Evolutionary conservation across 2,797 vertebrate species (phyloP).

Genomic region (Xenentodon cancila): DNA sequence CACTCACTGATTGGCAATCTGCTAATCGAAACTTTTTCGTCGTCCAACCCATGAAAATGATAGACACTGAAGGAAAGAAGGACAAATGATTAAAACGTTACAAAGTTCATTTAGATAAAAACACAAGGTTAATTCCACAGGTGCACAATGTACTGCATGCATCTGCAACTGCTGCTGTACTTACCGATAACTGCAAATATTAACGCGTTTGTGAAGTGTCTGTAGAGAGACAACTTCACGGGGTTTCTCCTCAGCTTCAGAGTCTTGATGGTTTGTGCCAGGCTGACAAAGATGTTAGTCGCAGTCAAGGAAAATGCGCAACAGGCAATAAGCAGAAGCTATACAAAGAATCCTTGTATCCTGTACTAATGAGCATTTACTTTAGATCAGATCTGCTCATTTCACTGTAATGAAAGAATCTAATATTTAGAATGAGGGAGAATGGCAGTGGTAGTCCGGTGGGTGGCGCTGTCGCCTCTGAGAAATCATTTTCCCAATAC

Average conservation of each 20-base stretch:
- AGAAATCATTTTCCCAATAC: too few relatives aligned
- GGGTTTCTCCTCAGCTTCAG: constrained; percentile 90
- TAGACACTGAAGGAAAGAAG: constrained; percentile 79
- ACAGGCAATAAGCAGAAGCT: background rate
- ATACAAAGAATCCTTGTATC: too few relatives aligned
- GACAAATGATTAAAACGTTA: too few relatives aligned
- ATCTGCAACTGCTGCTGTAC: constrained; percentile 17
- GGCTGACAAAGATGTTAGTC: constrained; percentile 88
- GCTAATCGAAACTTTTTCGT: constrained; percentile 86
- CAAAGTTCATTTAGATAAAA: too few relatives aligned
- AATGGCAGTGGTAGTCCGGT: too few relatives aligned
- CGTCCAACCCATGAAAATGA: constrained; percentile 90
- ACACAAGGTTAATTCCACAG: too few relatives aligned
- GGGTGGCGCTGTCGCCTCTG: too few relatives aligned
- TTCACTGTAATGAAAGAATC: too few relatives aligned
- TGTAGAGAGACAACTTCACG: constrained; percentile 89
- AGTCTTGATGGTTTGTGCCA: constrained; percentile 92
- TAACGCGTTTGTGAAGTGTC: constrained; percentile 91
- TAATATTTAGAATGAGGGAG: too few relatives aligned
- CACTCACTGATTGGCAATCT: constrained; percentile 89
- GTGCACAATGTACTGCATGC: too few relatives aligned
- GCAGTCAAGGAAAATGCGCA: constrained; percentile 82
- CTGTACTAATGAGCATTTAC: too few relatives aligned
- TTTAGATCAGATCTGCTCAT: too few relatives aligned
- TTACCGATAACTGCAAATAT: constrained; percentile 90